Evolutionary conservation across 2,113 vertebrate genomes (phyloP), one percentile per base, ranked within the genome.

Genomic region (Protobothrops mucrosquamatus): DNA sequence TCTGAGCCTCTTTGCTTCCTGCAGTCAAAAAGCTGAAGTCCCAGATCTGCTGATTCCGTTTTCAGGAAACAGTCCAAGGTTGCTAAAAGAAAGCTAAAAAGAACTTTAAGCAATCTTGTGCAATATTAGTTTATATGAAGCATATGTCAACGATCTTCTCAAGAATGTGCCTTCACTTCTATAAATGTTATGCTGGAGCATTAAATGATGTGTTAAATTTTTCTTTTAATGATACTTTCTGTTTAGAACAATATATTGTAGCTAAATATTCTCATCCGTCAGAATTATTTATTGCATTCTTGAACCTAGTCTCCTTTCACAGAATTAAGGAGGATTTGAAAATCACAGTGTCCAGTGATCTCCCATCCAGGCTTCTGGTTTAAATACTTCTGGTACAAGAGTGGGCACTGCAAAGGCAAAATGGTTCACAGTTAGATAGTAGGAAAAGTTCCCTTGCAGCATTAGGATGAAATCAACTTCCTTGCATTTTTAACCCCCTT

Each of bases 141-240:
- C 34, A 90, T 69, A 9, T 92, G 91, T 96, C 86, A 29, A 29
- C 0, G 91, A 2, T 92, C 96, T 92, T 96, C 94, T 95, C 88
- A 89, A 95, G 92, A 56, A 91, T 91, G 93, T 96, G 96, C 96
- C 96, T 97, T 96, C 90, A 85, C 94, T 87, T 61, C 94, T 95
- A 91, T 94, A 94, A 95, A 52, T 94, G 57, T 92, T 97, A 94
- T 96, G 92, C 87, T 81, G 54, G 56, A 93, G 29, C 1, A 0
- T 22, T 94, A 43, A 88, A 57, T 6, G 11, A 14, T 34, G 26
- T 29, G 18, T 20, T 87, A 29, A 24, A 12, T 61, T 61, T 34
- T 87, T 56, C 24, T 56, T 56, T 14, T 23, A 56, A 23, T 57
- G 43, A 39, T 22, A 14, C 64, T 64, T 46, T 87, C 69, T 26